A percentile compares a stretch with the other conserved stretches of the same genome.
phyloP scores from a whole-genome alignment of 2,797 vertebrate species.

The Manis crassicaudata region DNA sequence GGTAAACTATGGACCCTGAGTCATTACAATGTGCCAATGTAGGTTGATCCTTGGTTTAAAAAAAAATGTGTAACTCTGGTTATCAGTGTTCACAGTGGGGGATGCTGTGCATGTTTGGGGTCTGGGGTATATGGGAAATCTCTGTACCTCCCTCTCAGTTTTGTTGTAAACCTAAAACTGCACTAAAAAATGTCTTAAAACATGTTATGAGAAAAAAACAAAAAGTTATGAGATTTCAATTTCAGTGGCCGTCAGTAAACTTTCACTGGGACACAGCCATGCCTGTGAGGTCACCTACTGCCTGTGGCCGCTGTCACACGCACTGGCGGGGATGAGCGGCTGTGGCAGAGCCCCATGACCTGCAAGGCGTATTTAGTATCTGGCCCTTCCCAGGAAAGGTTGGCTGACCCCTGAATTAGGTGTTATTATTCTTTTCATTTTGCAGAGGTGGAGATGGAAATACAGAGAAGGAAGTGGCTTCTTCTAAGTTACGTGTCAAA shows the following conservation, averaged over 20 bases:
- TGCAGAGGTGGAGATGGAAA: not conserved
- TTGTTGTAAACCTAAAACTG: not conserved
- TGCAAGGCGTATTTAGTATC: not conserved
- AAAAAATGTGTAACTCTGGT: not conserved
- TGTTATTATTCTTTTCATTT: not conserved
- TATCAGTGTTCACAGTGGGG: not conserved
- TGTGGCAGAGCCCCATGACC: rapidly evolving
- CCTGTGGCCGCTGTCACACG: not conserved
- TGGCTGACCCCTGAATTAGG: not conserved
- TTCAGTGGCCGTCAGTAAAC: not conserved
- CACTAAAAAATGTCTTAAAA: not conserved
- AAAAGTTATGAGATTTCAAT: not conserved
- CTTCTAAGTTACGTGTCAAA: not conserved
- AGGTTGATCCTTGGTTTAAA: not conserved
- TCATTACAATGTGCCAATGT: not conserved
- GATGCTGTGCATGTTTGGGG: not conserved
- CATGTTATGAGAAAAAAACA: no score
- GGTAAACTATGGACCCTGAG: not conserved
- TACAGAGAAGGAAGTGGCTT: not conserved
- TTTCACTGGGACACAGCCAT: not conserved
- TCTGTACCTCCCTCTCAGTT: not conserved
- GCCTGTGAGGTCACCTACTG: not conserved
- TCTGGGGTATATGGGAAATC: not conserved
- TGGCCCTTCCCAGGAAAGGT: not conserved
- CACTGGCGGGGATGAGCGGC: not conserved